These are phyloP conservation scores for Macrosoma leucophasiata DNA, from an alignment of 2,888 invertebrate species.

Conservation along the genomic window DNA sequence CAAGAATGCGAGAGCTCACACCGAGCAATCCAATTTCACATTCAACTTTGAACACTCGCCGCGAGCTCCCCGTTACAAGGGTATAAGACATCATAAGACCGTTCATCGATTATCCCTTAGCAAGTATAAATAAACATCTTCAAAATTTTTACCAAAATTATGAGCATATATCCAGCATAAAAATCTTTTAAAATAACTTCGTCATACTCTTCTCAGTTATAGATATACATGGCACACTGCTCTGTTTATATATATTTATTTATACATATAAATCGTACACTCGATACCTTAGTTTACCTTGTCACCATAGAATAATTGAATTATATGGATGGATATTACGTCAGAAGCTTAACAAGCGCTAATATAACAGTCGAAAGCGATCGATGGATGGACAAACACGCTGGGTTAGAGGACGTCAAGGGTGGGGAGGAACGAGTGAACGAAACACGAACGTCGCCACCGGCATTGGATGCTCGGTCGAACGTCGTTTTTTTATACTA, in stretches of 20 bases:
- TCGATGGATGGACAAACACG: conserved; percentile 44
- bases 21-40: conserved; percentile 8
- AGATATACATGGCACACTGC: conserved; percentile 73
- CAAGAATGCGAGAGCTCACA: conserved; percentile 26
- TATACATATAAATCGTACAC: conserved; percentile 54
- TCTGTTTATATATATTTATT: conserved; percentile 58
- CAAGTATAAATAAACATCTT: conserved; percentile 71
- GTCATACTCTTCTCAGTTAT: conserved; percentile 60
- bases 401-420: conserved; percentile 19
- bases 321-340: conserved; percentile 72
- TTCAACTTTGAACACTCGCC: too few relatives aligned
- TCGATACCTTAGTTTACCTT: conserved; percentile 68
- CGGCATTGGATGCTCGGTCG: conserved; percentile 54
- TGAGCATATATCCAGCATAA: conserved; percentile 72
- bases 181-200: conserved; percentile 67
- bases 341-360: conserved; percentile 69
- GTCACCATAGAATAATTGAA: conserved; percentile 74
- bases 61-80: too few relatives aligned
- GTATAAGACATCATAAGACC: conserved; percentile 36
- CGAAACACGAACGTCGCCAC: conserved; percentile 38
- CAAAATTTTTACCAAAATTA: conserved; percentile 71
- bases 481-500: too few relatives aligned
- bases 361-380: conserved; percentile 43
- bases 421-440: background rate
- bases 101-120: conserved; percentile 55